Evolutionary conservation across 1,140 invertebrate genomes (phyloP).

Genomic region (Metopolophium dirhodum): DNA sequence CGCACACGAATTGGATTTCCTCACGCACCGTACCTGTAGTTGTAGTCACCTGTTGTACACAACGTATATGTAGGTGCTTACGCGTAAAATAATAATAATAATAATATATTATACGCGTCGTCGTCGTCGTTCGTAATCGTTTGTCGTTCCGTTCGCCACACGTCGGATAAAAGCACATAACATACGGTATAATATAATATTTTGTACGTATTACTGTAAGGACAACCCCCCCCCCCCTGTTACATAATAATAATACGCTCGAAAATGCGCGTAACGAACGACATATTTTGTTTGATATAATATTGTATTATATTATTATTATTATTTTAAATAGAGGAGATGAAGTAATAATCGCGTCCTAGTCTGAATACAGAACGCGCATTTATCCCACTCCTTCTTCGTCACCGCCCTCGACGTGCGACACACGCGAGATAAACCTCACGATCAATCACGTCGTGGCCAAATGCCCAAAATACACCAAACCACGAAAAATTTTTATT

Average conservation of each 20-base stretch:
- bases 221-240: not conserved
- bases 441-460: not conserved
- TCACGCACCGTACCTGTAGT: not conserved
- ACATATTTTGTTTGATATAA: not conserved
- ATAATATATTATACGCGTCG: not conserved
- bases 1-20: constrained; percentile 14
- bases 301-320: not conserved
- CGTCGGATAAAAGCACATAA: not conserved
- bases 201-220: not conserved
- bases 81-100: not conserved
- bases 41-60: not conserved
- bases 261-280: not conserved
- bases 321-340: not conserved
- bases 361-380: not conserved
- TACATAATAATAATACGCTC: not conserved
- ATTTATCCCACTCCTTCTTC: not conserved
- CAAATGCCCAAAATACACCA: not conserved
- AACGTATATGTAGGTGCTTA: not conserved
- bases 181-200: not conserved
- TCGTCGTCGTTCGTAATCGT: not conserved
- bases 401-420: not conserved
- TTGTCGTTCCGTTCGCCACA: not conserved
- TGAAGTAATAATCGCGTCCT: not conserved
- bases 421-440: not conserved
- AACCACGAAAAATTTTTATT: not conserved